phyloP scores from a whole-genome alignment of 2,113 vertebrate genomes.

The Podiceps cristatus region DNA sequence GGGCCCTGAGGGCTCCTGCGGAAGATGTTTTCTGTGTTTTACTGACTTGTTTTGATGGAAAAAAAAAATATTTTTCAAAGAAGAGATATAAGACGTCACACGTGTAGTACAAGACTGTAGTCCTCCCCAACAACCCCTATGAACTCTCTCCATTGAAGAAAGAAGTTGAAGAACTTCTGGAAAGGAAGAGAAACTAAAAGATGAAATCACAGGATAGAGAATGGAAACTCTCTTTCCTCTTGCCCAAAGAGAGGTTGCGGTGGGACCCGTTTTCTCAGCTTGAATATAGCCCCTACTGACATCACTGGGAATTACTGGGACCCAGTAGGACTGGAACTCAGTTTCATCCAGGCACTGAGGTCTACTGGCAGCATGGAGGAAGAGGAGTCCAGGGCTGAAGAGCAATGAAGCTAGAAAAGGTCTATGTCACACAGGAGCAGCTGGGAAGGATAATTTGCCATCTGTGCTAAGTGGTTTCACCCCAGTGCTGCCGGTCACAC shows the following conservation, averaged over 20 bases:
- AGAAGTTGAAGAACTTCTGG: background rate
- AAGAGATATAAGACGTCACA: background rate
- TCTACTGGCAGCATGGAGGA: background rate
- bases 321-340: background rate
- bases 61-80: background rate
- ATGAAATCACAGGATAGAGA: background rate
- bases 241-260: background rate
- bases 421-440: background rate
- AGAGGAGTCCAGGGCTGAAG: background rate
- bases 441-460: conserved; percentile 60
- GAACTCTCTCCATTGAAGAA: background rate
- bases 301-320: background rate
- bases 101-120: background rate
- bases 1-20: background rate
- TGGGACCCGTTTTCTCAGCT: background rate
- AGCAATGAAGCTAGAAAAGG: background rate
- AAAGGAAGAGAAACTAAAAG: background rate
- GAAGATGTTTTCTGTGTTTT: conserved; percentile 26
- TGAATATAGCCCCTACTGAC: background rate
- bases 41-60: conserved; percentile 16
- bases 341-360: background rate
- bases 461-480: conserved; percentile 61
- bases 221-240: background rate
- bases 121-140: background rate
- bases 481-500: conserved; percentile 27